Evolutionary conservation across 2,113 vertebrate genomes (phyloP).

Genomic region (Herpailurus yagouaroundi): DNA sequence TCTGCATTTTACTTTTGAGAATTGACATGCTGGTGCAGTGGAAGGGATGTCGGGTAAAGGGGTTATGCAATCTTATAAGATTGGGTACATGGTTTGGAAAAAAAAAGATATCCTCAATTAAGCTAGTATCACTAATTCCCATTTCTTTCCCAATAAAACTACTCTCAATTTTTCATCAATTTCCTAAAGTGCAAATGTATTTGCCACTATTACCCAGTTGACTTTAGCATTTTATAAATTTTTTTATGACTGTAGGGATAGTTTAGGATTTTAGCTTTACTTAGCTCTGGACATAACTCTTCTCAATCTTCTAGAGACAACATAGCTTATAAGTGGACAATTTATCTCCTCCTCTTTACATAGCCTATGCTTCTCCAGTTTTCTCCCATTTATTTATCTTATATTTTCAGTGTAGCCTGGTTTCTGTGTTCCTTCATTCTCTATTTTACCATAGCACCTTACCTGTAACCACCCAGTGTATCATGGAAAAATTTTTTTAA

Average conservation of each 20-base stretch:
- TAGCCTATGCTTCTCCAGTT: not conserved
- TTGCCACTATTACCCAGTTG: not conserved
- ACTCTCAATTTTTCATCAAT: not conserved
- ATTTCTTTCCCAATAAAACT: not conserved
- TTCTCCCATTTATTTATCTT: not conserved
- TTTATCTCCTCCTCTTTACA: not conserved
- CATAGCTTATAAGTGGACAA: not conserved
- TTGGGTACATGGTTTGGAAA: not conserved
- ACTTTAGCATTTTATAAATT: not conserved
- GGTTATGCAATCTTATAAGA: not conserved
- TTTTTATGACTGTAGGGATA: not conserved
- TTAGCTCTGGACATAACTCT: not conserved
- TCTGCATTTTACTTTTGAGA: not conserved
- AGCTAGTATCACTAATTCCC: not conserved
- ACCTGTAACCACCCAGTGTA: not conserved
- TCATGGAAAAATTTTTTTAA: not conserved
- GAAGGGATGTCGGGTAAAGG: not conserved
- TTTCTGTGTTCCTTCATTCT: not conserved
- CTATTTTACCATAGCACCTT: not conserved
- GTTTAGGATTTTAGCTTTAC: not conserved
- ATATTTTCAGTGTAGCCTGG: not conserved
- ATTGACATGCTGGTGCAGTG: not conserved
- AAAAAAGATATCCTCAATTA: not conserved
- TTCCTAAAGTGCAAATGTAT: not conserved
- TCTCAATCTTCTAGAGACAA: not conserved